These are phyloP conservation scores for Ammospiza caudacuta DNA, from an alignment of 2,113 vertebrate genomes.

Conservation along the genomic window DNA sequence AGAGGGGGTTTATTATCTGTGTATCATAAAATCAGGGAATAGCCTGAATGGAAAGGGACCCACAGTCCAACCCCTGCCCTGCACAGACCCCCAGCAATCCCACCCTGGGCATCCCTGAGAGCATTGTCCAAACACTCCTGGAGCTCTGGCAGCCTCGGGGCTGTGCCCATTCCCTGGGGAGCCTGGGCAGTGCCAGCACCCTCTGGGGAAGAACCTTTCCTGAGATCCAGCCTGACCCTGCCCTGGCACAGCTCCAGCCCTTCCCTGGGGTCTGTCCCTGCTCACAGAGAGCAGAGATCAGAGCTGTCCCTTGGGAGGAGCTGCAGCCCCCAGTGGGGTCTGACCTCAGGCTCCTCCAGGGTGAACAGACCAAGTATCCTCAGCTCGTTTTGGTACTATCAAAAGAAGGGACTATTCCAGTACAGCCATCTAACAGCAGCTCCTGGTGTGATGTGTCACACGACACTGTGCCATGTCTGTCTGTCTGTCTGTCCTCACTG, in stretches of 20 bases:
- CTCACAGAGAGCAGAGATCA: not conserved
- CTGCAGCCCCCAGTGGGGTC: not conserved
- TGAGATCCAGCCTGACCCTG: fast-evolving
- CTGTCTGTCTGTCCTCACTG: not conserved
- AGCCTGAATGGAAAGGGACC: not conserved
- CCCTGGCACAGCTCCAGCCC: not conserved
- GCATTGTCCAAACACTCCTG: fast-evolving
- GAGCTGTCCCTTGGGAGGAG: not conserved
- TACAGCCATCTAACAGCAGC: not conserved
- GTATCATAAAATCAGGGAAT: not conserved
- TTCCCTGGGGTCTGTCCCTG: not conserved
- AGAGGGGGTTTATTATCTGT: not conserved
- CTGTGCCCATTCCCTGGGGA: fast-evolving
- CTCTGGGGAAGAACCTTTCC: not conserved
- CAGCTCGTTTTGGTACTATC: not conserved
- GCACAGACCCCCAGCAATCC: not conserved
- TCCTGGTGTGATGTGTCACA: not conserved
- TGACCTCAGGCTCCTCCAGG: not conserved
- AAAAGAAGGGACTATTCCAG: not conserved
- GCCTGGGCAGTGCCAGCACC: not conserved
- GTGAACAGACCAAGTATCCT: not conserved
- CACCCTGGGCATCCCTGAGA: not conserved
- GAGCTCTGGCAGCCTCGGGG: not conserved
- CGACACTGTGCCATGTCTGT: fast-evolving
- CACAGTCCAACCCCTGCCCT: not conserved